Evolutionary conservation across 2,113 vertebrate species (phyloP).

Genomic region (Odocoileus virginianus): DNA sequence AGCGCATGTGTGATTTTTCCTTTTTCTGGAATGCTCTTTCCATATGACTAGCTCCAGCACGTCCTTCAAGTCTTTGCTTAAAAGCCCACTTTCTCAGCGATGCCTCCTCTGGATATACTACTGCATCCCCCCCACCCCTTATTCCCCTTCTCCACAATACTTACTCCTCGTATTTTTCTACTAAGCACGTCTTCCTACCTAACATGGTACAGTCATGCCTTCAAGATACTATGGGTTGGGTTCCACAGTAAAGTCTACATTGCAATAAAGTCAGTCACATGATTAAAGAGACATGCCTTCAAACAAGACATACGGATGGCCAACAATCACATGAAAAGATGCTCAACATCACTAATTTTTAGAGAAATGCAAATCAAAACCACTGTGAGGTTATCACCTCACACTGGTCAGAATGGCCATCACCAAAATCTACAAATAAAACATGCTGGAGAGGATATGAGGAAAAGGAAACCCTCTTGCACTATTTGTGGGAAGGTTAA

Average conservation of each 20-base stretch:
- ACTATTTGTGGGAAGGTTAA: neutral
- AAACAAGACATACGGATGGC: neutral
- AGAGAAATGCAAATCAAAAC: neutral
- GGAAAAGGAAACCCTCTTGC: neutral
- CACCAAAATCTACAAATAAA: neutral
- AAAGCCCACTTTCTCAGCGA: neutral
- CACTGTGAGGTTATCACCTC: neutral
- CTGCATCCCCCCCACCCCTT: fast-evolving
- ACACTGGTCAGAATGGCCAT: neutral
- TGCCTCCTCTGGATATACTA: neutral
- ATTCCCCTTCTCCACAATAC: neutral
- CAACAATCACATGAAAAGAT: neutral
- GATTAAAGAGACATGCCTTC: neutral
- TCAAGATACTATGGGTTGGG: neutral
- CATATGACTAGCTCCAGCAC: neutral
- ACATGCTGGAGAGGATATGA: neutral
- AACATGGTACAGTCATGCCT: neutral
- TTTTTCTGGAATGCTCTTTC: neutral
- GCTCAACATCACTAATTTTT: neutral
- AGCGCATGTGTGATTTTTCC: neutral
- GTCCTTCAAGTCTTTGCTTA: neutral
- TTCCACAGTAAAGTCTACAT: neutral
- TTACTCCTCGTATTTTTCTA: neutral
- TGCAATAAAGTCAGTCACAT: neutral
- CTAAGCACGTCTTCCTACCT: neutral